A percentile compares a stretch with the other conserved stretches of the same genome.
Evolutionary conservation across 2,888 invertebrate species (phyloP).

Genomic region (Xanthia icteritia): DNA sequence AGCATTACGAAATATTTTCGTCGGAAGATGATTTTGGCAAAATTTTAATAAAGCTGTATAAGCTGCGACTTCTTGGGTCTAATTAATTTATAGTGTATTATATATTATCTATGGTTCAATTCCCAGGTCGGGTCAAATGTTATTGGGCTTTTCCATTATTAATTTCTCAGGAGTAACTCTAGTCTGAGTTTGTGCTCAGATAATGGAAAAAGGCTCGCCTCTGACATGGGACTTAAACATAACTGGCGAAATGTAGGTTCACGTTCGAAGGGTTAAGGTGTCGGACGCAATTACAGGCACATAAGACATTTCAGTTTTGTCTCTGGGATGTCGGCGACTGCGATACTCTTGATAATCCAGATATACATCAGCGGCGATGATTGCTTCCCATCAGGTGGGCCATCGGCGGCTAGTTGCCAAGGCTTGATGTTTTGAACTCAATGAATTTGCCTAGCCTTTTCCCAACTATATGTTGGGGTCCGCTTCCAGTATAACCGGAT

Average conservation of each 20-base stretch:
- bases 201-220: not conserved
- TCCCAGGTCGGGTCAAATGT: not conserved
- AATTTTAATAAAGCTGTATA: not conserved
- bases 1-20: conserved; percentile 33
- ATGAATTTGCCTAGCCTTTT: too few species aligned
- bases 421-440: too few species aligned
- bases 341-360: not conserved
- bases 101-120: too few species aligned
- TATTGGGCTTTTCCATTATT: not conserved
- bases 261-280: not conserved
- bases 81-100: not conserved
- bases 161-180: not conserved
- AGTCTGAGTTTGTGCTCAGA: not conserved
- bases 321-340: too few species aligned
- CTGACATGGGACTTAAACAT: not conserved
- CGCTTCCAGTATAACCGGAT: too few species aligned
- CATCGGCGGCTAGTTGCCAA: too few species aligned
- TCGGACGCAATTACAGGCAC: not conserved
- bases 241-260: not conserved
- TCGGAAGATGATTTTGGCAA: conserved; percentile 17
- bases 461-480: too few species aligned
- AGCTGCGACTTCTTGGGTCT: not conserved
- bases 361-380: not conserved
- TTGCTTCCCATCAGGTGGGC: too few species aligned
- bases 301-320: not conserved